A percentile compares a stretch with the other conserved stretches of the same genome.
Evolutionary conservation across 2,797 vertebrate species (phyloP).

Genomic region (Corythornis leucogaster): DNA sequence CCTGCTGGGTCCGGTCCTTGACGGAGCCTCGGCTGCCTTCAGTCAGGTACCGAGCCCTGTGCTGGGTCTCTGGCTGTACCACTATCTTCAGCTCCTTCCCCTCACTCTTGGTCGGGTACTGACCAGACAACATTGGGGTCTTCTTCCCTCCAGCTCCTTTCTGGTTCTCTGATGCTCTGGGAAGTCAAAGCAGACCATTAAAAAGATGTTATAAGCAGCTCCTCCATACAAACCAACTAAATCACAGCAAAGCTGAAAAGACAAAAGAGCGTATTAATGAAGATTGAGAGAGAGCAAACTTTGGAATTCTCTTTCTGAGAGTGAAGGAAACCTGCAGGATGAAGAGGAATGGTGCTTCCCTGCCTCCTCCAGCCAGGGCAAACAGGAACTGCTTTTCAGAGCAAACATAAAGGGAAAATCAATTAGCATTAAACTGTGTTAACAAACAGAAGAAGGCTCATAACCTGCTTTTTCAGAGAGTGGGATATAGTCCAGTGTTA

Average conservation of each 20-base stretch:
- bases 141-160: slow-evolving; percentile 86
- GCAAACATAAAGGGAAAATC: slow-evolving; percentile 38
- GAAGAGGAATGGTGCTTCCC: background rate
- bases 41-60: slow-evolving; percentile 95
- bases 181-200: slow-evolving; percentile 73
- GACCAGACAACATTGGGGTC: slow-evolving; percentile 88
- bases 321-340: slow-evolving; percentile 31
- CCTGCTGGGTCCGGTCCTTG: slow-evolving; percentile 96
- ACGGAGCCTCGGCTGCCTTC: slow-evolving; percentile 98
- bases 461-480: background rate
- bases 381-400: slow-evolving; percentile 23
- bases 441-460: background rate
- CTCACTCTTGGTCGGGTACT: slow-evolving; percentile 92
- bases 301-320: slow-evolving; percentile 11
- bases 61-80: slow-evolving; percentile 96
- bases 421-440: slow-evolving; percentile 32
- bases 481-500: background rate
- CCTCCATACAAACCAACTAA: background rate
- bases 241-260: slow-evolving; percentile 47
- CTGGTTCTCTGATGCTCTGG: slow-evolving; percentile 80
- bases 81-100: slow-evolving; percentile 97
- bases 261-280: background rate
- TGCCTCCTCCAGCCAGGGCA: slow-evolving; percentile 30
- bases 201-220: slow-evolving; percentile 45
- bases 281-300: slow-evolving; percentile 7